A percentile compares a stretch with the other conserved stretches of the same genome.
phyloP scores from a whole-genome alignment of 2,113 vertebrate genomes.

The Physeter macrocephalus region DNA sequence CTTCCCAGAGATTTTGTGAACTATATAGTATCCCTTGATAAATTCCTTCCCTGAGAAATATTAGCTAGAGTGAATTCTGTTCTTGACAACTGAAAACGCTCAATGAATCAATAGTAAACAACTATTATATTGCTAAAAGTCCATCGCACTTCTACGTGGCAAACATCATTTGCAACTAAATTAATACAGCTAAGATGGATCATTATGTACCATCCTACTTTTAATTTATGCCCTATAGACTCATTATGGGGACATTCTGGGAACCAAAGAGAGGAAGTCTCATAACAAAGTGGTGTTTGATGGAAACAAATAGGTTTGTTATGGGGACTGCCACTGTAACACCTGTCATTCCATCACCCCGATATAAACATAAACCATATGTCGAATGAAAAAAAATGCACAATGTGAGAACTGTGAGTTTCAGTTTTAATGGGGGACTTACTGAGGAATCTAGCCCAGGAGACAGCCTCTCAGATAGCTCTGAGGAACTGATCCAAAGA shows the following conservation, averaged over 20 bases:
- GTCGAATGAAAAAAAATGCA: neutral
- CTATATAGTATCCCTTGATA: neutral
- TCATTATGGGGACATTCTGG: neutral
- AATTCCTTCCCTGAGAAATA: neutral
- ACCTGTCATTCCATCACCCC: neutral
- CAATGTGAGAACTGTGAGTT: neutral
- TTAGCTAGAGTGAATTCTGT: neutral
- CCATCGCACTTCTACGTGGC: neutral
- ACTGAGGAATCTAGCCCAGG: neutral
- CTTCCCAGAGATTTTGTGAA: neutral
- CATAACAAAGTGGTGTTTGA: neutral
- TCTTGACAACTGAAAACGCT: neutral
- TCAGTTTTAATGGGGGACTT: neutral
- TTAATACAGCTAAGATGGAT: neutral
- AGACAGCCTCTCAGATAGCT: neutral
- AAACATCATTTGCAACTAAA: neutral
- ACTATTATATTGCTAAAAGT: neutral
- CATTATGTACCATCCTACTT: neutral
- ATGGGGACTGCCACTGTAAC: neutral
- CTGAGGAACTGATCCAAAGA: neutral
- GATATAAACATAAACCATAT: neutral
- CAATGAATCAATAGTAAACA: neutral
- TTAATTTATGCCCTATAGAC: neutral
- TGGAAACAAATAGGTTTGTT: neutral
- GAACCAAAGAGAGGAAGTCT: neutral